A percentile compares a stretch with the other conserved stretches of the same genome.
Evolutionary conservation across 92 coral and sea anemone species (phyloP).

Genomic region (Anthopleura xanthogrammica): DNA sequence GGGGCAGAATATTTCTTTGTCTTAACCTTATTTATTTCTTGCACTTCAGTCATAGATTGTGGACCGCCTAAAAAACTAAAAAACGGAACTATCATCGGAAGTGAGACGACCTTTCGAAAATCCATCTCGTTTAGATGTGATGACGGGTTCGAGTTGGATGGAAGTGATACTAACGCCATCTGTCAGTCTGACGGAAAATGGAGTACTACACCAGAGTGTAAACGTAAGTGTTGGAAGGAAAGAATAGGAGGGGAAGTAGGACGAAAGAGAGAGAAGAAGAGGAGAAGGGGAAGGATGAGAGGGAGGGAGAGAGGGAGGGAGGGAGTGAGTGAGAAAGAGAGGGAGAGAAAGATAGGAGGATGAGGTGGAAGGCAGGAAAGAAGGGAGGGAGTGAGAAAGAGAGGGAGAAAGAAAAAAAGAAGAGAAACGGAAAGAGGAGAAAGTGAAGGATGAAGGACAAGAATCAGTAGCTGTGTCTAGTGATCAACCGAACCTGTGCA

Average conservation of each 20-base stretch:
- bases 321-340: not conserved
- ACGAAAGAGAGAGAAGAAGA: no score
- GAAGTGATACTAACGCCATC: slow-evolving; percentile 21
- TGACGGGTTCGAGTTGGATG: slow-evolving; percentile 46
- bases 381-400: not conserved
- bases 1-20: no score
- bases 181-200: slow-evolving; percentile 61
- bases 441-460: no score
- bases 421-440: not conserved
- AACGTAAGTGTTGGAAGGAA: slow-evolving; percentile 31
- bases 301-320: not conserved
- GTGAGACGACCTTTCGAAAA: slow-evolving; percentile 53
- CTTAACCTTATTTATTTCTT: not conserved
- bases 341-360: not conserved
- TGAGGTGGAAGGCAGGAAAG: not conserved
- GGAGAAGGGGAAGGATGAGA: not conserved
- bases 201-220: slow-evolving; percentile 45
- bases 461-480: no score
- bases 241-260: no score
- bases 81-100: slow-evolving; percentile 41
- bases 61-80: slow-evolving; percentile 19
- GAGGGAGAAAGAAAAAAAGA: no score
- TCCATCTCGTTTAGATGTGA: slow-evolving; percentile 43
- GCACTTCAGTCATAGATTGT: slow-evolving; percentile 47
- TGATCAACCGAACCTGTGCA: no score